Conservation (phyloP, 2,113 vertebrate genomes). For the Chamaea fasciata region DNA sequence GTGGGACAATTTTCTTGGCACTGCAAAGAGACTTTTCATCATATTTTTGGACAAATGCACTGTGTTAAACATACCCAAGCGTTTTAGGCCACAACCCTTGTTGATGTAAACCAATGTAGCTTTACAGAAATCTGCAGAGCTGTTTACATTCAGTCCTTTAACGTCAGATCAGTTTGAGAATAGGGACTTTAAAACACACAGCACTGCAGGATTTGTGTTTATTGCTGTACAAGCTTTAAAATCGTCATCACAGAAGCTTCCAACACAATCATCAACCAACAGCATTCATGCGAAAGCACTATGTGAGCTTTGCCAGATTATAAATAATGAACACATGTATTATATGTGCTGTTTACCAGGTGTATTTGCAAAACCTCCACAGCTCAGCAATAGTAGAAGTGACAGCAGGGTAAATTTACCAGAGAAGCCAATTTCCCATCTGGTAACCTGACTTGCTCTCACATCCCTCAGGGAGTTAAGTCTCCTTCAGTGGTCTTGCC, state of each 20-base stretch:
- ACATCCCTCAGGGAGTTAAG: background rate
- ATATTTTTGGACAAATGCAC: conserved; percentile 22
- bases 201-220: background rate
- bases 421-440: background rate
- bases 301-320: background rate
- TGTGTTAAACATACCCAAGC: background rate
- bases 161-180: accelerated
- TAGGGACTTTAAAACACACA: background rate
- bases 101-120: background rate
- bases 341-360: background rate
- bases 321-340: background rate
- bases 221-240: background rate
- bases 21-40: background rate
- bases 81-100: background rate
- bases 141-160: background rate
- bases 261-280: background rate
- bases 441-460: background rate
- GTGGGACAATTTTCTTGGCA: conserved; percentile 38
- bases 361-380: background rate
- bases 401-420: background rate
- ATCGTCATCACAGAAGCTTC: background rate
- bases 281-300: background rate
- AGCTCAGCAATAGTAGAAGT: background rate
- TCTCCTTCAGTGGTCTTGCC: background rate
- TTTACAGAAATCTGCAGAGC: background rate